Percentiles rank a stretch among this genome's conserved stretches.
phyloP scores from a whole-genome alignment of 2,113 vertebrate genomes.

The Himantopus leucocephalus region DNA sequence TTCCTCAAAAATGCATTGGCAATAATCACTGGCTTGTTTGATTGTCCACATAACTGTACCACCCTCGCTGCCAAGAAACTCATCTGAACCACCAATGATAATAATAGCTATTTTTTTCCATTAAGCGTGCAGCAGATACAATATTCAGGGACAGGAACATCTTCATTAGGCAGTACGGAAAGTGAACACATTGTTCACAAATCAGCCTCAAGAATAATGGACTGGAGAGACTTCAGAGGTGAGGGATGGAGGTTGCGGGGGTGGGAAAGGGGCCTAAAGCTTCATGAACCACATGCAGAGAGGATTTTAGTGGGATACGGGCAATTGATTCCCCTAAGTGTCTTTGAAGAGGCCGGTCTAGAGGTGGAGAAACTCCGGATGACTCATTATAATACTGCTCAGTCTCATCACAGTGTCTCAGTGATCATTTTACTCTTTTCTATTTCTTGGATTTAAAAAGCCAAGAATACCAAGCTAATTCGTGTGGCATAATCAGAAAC shows the following conservation, averaged over 20 bases:
- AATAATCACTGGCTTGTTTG: constrained; percentile 38
- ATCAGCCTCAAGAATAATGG: constrained; percentile 40
- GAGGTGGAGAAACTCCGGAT: not conserved
- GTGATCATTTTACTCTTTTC: not conserved
- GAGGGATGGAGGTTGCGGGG: constrained; percentile 11
- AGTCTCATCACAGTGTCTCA: not conserved
- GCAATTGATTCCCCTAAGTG: constrained; percentile 56
- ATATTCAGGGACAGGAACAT: constrained; percentile 39
- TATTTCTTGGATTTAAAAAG: not conserved
- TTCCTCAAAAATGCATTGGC: constrained; percentile 46
- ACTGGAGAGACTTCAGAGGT: constrained; percentile 35
- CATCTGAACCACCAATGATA: not conserved
- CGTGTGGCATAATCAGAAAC: not conserved
- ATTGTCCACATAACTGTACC: constrained; percentile 41
- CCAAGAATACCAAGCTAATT: not conserved
- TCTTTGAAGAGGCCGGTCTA: not conserved
- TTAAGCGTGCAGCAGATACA: not conserved
- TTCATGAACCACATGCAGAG: constrained; percentile 4
- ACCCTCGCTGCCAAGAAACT: constrained; percentile 38
- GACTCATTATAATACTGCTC: not conserved
- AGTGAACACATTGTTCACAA: constrained; percentile 19
- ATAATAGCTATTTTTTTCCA: constrained; percentile 12
- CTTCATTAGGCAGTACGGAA: constrained; percentile 20
- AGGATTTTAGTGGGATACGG: constrained; percentile 31
- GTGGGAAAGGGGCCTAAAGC: constrained; percentile 28